These are phyloP conservation scores for Anseranas semipalmata DNA, from an alignment of 2,113 vertebrate genomes.

Conservation along the genomic window DNA sequence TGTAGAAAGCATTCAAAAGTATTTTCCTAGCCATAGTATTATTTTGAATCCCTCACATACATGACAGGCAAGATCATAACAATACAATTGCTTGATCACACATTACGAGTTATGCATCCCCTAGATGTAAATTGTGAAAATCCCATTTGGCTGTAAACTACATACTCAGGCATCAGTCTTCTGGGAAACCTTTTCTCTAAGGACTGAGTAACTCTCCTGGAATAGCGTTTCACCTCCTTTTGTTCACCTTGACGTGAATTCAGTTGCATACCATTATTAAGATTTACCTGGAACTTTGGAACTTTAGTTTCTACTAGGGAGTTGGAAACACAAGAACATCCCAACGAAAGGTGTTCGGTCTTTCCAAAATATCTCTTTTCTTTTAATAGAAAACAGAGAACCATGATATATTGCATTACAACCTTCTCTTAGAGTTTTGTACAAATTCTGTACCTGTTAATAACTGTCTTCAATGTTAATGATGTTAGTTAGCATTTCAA, in stretches of 20 bases:
- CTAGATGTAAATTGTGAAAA: background rate
- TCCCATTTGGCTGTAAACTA: background rate
- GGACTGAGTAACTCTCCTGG: background rate
- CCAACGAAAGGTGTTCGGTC: background rate
- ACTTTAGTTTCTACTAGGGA: background rate
- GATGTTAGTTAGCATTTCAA: background rate
- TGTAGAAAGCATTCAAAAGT: background rate
- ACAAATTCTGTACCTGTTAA: background rate
- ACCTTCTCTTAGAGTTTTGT: background rate
- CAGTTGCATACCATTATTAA: background rate
- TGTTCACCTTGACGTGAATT: background rate
- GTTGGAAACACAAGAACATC: background rate
- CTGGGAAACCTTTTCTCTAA: background rate
- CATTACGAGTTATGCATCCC: background rate
- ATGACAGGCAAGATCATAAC: background rate
- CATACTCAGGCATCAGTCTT: background rate
- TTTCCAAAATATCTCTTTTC: background rate
- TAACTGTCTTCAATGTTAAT: background rate
- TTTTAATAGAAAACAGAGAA: background rate
- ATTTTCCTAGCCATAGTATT: background rate
- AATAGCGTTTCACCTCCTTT: background rate
- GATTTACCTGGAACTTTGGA: background rate
- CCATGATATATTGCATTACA: background rate
- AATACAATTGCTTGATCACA: background rate
- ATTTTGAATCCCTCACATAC: background rate